phyloP scores from a whole-genome alignment of 2,113 vertebrate genomes.

The Mastomys coucha region DNA sequence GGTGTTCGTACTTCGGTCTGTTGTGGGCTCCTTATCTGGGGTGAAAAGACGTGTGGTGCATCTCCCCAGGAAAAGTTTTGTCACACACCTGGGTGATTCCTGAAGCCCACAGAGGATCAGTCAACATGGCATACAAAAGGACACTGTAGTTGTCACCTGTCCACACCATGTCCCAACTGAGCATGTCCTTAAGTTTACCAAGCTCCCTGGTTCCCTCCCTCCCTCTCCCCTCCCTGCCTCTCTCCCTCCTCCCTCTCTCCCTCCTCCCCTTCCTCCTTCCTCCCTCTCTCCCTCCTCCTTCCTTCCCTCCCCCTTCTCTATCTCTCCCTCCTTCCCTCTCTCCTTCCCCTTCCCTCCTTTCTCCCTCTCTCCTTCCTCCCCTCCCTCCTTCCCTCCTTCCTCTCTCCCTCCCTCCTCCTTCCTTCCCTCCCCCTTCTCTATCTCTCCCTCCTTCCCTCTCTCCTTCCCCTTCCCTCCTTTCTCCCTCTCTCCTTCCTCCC shows the following conservation, averaged over 20 bases:
- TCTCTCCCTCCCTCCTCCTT: neutral
- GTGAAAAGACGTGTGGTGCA: neutral
- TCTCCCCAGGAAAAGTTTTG: neutral
- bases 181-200: neutral
- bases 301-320: neutral
- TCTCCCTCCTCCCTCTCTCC: too few relatives aligned
- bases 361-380: too few relatives aligned
- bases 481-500: rapidly evolving
- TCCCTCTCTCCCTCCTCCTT: too few relatives aligned
- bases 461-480: too few relatives aligned
- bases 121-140: neutral
- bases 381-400: neutral
- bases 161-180: neutral
- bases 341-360: neutral
- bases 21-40: neutral
- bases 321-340: neutral
- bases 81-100: neutral
- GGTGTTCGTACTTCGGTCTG: neutral
- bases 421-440: rapidly evolving
- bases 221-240: rapidly evolving
- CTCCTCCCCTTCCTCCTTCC: too few relatives aligned
- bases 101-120: neutral
- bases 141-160: rapidly evolving
- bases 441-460: too few relatives aligned
- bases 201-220: neutral